phyloP scores from a whole-genome alignment of 1,140 invertebrate genomes.

The Ips nitidus region DNA sequence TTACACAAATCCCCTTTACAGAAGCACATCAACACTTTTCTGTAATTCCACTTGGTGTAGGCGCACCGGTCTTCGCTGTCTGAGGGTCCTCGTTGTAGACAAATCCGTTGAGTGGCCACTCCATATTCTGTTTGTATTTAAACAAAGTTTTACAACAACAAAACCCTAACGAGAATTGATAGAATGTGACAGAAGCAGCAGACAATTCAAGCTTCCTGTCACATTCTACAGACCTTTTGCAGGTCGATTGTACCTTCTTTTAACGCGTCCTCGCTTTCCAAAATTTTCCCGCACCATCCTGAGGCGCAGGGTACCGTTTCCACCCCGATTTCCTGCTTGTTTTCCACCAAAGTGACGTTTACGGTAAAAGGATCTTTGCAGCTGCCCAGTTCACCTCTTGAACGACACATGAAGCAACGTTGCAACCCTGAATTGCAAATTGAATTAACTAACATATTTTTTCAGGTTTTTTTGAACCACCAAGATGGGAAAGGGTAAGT shows the following conservation, averaged over 20 bases:
- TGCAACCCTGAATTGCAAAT: slow-evolving; percentile 56
- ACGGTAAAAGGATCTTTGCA: slow-evolving; percentile 85
- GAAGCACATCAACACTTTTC: slow-evolving; percentile 88
- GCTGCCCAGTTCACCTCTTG: slow-evolving; percentile 80
- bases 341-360: slow-evolving; percentile 71
- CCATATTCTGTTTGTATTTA: slow-evolving; percentile 73
- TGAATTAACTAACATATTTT: too few relatives aligned
- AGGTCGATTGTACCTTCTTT: slow-evolving; percentile 57
- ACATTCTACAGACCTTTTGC: too few relatives aligned
- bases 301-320: slow-evolving; percentile 81
- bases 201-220: too few relatives aligned
- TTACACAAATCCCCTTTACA: slow-evolving; percentile 92
- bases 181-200: neutral
- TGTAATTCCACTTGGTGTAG: slow-evolving; percentile 75
- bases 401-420: slow-evolving; percentile 80
- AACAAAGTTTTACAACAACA: neutral
- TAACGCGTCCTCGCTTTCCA: slow-evolving; percentile 74
- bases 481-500: too few relatives aligned
- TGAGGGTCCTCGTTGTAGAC: slow-evolving; percentile 79
- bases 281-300: slow-evolving; percentile 90
- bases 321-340: slow-evolving; percentile 65
- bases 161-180: neutral
- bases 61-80: slow-evolving; percentile 88
- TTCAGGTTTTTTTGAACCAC: too few relatives aligned
- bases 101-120: slow-evolving; percentile 82